Conservation (phyloP, 2,797 vertebrate species). For the Pipistrellus kuhlii region DNA sequence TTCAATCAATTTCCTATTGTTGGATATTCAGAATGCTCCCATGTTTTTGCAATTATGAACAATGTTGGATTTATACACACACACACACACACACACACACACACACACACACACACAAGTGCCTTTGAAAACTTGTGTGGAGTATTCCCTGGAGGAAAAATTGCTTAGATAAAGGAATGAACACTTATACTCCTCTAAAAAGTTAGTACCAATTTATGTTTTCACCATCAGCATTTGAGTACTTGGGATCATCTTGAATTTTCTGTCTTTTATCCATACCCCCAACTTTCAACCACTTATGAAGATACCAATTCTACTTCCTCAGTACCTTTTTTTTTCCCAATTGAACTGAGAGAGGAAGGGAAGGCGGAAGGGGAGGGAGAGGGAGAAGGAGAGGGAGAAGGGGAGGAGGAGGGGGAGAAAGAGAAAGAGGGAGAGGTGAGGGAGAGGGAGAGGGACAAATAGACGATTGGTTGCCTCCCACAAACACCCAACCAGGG, state of each 20-base stretch:
- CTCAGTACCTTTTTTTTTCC: neutral
- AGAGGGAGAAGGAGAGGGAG: too few species aligned
- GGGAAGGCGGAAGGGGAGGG: too few species aligned
- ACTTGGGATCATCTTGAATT: neutral
- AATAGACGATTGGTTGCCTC: too few species aligned
- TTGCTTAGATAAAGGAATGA: neutral
- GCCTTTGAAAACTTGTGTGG: neutral
- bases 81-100: too few species aligned
- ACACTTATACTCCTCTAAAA: neutral
- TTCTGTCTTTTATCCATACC: neutral
- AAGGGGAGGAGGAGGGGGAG: too few species aligned
- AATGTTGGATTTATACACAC: neutral
- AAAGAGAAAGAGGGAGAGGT: too few species aligned
- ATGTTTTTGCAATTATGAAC: neutral
- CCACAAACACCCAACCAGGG: too few species aligned
- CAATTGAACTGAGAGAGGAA: too few species aligned
- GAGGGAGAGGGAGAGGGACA: too few species aligned
- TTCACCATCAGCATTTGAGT: neutral
- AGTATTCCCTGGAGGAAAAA: neutral
- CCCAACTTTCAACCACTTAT: neutral
- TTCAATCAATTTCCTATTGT: neutral
- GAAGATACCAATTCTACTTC: slow-evolving; percentile 13
- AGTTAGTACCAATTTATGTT: neutral
- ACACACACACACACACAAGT: neutral
- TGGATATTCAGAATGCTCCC: neutral